Conservation (phyloP, 2,888 invertebrate species). For the Pemphredon lugubris region DNA sequence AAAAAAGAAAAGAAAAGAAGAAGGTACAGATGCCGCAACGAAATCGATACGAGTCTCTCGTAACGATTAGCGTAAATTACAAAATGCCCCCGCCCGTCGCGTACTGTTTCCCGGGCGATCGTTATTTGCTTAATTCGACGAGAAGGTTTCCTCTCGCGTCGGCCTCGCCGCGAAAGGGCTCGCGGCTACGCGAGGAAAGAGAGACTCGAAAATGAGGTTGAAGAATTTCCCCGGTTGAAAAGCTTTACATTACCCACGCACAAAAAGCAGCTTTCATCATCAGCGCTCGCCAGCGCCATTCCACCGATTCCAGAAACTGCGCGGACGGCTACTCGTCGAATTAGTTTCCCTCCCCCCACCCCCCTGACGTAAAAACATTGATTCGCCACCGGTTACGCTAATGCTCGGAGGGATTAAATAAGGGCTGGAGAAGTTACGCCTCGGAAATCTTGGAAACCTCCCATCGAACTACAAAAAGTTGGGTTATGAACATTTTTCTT, state of each 20-base stretch:
- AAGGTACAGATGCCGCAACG: no score
- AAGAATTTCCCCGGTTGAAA: slow-evolving; percentile 45
- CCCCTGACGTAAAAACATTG: slow-evolving; percentile 48
- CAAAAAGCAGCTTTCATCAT: slow-evolving; percentile 44
- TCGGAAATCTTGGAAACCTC: slow-evolving; percentile 1
- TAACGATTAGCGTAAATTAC: slow-evolving; percentile 26
- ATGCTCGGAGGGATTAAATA: slow-evolving; percentile 27
- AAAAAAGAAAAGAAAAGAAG: no score
- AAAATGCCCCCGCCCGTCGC: slow-evolving; percentile 5
- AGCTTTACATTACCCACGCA: slow-evolving; percentile 41
- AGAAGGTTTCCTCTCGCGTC: slow-evolving; percentile 21
- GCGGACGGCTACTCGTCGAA: slow-evolving; percentile 48
- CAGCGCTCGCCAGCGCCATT: slow-evolving; percentile 30
- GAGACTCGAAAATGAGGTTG: slow-evolving; percentile 24
- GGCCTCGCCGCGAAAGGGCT: slow-evolving; percentile 13
- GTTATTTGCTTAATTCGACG: slow-evolving; percentile 42
- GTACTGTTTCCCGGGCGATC: slow-evolving; percentile 16
- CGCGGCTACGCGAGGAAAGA: slow-evolving; percentile 30
- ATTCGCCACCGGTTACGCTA: slow-evolving; percentile 47
- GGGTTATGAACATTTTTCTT: no score
- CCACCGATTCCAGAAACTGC: no score
- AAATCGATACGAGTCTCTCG: slow-evolving; percentile 4
- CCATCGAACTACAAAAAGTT: no score
- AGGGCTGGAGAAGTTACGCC: neutral
- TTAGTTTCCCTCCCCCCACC: slow-evolving; percentile 39